Percentiles rank a stretch among this genome's conserved stretches.
phyloP scores from a whole-genome alignment of 2,888 invertebrate species.

The Monoplex corrugatus region DNA sequence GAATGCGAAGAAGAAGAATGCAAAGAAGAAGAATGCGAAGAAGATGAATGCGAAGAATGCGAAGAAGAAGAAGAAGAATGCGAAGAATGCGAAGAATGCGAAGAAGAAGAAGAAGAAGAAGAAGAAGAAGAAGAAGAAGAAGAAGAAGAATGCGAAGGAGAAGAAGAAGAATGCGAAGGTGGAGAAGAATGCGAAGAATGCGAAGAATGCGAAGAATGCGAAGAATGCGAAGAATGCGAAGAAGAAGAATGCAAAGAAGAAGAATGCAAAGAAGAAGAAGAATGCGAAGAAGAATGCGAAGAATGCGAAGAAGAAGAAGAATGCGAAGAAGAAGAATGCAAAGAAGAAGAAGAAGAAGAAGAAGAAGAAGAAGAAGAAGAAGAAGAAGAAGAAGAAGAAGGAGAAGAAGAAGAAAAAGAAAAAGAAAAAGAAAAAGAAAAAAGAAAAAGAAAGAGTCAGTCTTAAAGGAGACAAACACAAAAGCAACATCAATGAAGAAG shows the following conservation, averaged over 20 bases:
- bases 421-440: neutral
- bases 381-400: neutral
- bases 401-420: neutral
- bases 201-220: neutral
- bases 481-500: no score
- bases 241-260: no score
- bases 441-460: neutral
- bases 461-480: no score
- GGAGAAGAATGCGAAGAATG: neutral
- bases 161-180: neutral
- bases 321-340: neutral
- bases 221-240: neutral
- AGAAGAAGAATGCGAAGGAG: neutral
- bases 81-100: neutral
- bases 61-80: neutral
- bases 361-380: neutral
- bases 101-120: neutral
- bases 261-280: neutral
- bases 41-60: neutral
- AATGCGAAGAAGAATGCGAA: neutral
- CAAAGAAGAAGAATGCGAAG: neutral
- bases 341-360: neutral
- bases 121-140: neutral
- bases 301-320: neutral
- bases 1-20: neutral